Evolutionary conservation across 2,888 invertebrate genomes (phyloP), one percentile per base, ranked within the genome.

Genomic region (Eupithecia insigniata): DNA sequence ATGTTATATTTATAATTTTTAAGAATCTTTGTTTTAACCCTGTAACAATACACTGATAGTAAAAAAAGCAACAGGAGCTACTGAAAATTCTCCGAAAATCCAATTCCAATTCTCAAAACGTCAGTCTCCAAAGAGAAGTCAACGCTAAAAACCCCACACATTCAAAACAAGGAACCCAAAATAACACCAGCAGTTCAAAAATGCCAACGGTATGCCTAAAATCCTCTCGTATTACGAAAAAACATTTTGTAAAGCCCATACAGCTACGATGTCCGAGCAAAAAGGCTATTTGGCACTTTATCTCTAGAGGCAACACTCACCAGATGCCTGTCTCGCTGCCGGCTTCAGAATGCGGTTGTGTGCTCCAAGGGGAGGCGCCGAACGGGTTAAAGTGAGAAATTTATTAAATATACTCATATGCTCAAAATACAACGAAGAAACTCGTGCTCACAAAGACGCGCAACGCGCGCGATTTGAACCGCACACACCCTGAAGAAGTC

Each of bases 231-330:
- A 70, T 73, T 67, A 66, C n/a, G 58, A 67, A 34, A 66, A 67
- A 66, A 69, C 43, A 55, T 66, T 68, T 58, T 66, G 61, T 36
- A 67, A 72, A 64, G 62, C 58, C 26, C 18, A 64, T 18, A 36
- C 12, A 67, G 68, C 70, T 55, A 39, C 67, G 43, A 65, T 65
- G 72, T 75, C 71, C 74, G 78, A 71, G 76, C 69, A 78, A 74
- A 75, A 73, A 76, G 81, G 82, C 82, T 83, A 85, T 85, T 85
- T 83, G 82, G 83, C 82, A 83, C 79, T 81, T 82, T 82, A 84
- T 86, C 86, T 83, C 85, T 65, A 73, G 84, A 83, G 84, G 84
- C 79, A 81, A 78, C 83, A 80, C 81, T 86, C 84, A 81, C 84
- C 81, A 84, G 82, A 85, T 83, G 82, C 80, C 76, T 81, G 82